Evolutionary conservation across 2,113 vertebrate species (phyloP), one percentile per base, ranked within the genome.

Genomic region (Leptosomus discolor): DNA sequence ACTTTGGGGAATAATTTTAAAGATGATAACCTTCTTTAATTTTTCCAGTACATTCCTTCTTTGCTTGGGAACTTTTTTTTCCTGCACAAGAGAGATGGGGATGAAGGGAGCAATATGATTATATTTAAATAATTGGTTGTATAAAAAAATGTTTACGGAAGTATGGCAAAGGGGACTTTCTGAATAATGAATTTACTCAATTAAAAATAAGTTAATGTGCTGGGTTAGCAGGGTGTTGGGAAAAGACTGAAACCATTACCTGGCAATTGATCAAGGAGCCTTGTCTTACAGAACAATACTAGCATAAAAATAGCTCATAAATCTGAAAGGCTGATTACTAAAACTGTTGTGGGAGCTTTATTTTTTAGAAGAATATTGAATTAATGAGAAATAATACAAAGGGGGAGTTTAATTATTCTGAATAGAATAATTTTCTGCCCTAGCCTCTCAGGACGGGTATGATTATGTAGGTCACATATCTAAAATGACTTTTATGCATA

Each of bases 281-380:
- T 97, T 96, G 88, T 97, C 90, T 94, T 93, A 73, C n/a, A 97
- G 95, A 97, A 97, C 94, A 98, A 95, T 95, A 79, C 73, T 46
- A 79, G 93, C 36, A 94, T 85, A 97, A 98, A 98, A 98, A 98
- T 92, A 97, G 81, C 76, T 92, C 87, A 86, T 96, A 96, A 97
- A 97, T 97, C 91, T 93, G 75, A 95, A 96, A 98, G 89, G 77
- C 58, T 60, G 23, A 96, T 96, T 97, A 95, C 79, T 75, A n/a
- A 70, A 95, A 89, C 54, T 87, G 92, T 80, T 64, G 48, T 67
- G 58, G 57, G 74, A 96, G 91, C 74, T 94, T 92, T 97, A 88
- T 88, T 97, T 97, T 96, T 93, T 39, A 81, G 89, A 97, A 95
- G 63, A 96, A 97, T 91, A 96, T 71, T 94, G 88, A 97, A 96